Base-by-base conservation (phyloP, 2,888 invertebrate species). In the Itoplectis maculator region DNA sequence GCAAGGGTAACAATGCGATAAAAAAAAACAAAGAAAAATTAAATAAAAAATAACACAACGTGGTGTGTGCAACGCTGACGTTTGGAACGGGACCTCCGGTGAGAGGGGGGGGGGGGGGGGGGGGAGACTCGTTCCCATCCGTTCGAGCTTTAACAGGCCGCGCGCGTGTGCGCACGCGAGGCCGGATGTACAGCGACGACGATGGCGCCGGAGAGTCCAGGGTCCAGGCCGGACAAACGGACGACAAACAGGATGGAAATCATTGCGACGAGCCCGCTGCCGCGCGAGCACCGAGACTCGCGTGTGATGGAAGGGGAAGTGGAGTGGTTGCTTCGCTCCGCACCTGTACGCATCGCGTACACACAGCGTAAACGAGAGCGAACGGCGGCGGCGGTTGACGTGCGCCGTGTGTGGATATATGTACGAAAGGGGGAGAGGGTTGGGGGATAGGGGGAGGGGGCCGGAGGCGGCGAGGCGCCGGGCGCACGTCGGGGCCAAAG, bases 171-270 rank as follows among this genome's bases (percentile, higher is more conserved):
- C 79, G 82, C 74, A 65, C 49, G 42, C 29, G 45, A 78, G 79
- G 79, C 80, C 61, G 66, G 65, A 74, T 54, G 74, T 75, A 70
- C 45, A n/a, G n/a, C 65, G 80, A 23, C 56, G 56, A n/a, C n/a
- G n/a, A n/a, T n/a, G n/a, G n/a, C n/a, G n/a, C n/a, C n/a, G n/a
- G n/a, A n/a, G n/a, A n/a, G 65, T 63, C 75, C 68, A 70, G 74
- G 65, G 81, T n/a, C 49, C 51, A 79, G 79, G 80, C n/a, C n/a
- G n/a, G 82, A 81, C 83, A 80, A 84, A 86, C n/a, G n/a, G n/a
- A n/a, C 85, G 87, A 85, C 87, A 87, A 88, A 87, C 86, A 84
- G 85, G 85, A 83, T 81, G 87, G 85, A 84, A 87, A 87, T 87
- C 86, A 88, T 88, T 87, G 85, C 85, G 82, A 84, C 83, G 85